Conservation (phyloP, 2,797 vertebrate genomes). For the Taeniopygia guttata region DNA sequence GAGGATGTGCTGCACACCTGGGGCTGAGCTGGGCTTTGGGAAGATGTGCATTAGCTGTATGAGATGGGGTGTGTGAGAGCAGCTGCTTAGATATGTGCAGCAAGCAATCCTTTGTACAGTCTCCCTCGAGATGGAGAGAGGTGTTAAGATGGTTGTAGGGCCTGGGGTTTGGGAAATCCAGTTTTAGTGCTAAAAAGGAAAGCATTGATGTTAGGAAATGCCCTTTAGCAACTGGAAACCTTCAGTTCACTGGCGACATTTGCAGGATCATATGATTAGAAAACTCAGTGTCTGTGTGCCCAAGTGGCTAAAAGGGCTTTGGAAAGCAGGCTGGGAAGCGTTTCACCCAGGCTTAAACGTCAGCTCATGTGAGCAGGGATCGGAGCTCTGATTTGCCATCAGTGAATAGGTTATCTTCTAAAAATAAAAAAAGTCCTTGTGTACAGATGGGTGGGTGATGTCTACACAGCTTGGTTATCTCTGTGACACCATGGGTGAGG, state of each 20-base stretch:
- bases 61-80: neutral
- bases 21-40: neutral
- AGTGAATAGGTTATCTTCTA: neutral
- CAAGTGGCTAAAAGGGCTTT: neutral
- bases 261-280: neutral
- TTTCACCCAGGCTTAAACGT: rapidly evolving
- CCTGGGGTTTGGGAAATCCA: neutral
- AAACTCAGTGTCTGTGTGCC: neutral
- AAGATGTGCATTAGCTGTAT: neutral
- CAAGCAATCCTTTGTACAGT: neutral
- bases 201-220: neutral
- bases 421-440: neutral
- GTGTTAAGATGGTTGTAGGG: neutral
- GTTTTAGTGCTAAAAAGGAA: neutral
- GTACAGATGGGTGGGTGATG: neutral
- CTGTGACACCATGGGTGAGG: neutral
- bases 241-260: neutral
- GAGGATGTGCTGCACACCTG: neutral
- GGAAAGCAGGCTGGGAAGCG: neutral
- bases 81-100: neutral
- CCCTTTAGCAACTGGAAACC: neutral
- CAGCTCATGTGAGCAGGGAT: neutral
- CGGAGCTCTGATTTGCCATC: neutral
- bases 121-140: neutral
- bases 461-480: neutral